Conservation (phyloP, 2,113 vertebrate genomes). For the Peromyscus polionotus region DNA sequence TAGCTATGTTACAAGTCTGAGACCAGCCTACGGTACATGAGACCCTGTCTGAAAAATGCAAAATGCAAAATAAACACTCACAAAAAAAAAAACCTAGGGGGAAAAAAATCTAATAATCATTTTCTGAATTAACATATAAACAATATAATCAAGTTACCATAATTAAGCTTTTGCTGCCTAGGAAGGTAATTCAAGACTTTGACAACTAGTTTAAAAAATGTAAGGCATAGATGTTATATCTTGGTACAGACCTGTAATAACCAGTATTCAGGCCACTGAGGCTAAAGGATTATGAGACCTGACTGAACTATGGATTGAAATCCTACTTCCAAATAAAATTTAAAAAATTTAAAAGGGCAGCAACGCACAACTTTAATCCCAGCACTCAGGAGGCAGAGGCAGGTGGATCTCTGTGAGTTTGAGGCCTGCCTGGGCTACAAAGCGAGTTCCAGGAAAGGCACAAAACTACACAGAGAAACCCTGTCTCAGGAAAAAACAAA, state of each 20-base stretch:
- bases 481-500: too few relatives aligned
- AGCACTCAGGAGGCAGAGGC: too few relatives aligned
- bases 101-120: conserved; percentile 48
- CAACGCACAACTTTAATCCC: too few relatives aligned
- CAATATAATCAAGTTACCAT: conserved; percentile 50
- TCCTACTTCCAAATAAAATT: background rate
- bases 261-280: background rate
- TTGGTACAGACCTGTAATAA: background rate
- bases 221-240: background rate
- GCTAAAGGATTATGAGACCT: background rate
- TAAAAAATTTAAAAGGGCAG: background rate
- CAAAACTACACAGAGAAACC: too few relatives aligned
- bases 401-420: too few relatives aligned
- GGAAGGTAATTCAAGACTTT: conserved; percentile 53
- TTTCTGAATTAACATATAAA: conserved; percentile 58
- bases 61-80: background rate
- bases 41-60: background rate
- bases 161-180: conserved; percentile 54
- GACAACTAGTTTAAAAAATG: conserved; percentile 21
- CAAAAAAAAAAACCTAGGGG: background rate
- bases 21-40: background rate
- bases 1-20: background rate
- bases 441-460: too few relatives aligned
- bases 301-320: background rate
- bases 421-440: too few relatives aligned